These are phyloP conservation scores for Orthonevra nobilis DNA, from an alignment of 2,888 invertebrate genomes.

Conservation along the genomic window DNA sequence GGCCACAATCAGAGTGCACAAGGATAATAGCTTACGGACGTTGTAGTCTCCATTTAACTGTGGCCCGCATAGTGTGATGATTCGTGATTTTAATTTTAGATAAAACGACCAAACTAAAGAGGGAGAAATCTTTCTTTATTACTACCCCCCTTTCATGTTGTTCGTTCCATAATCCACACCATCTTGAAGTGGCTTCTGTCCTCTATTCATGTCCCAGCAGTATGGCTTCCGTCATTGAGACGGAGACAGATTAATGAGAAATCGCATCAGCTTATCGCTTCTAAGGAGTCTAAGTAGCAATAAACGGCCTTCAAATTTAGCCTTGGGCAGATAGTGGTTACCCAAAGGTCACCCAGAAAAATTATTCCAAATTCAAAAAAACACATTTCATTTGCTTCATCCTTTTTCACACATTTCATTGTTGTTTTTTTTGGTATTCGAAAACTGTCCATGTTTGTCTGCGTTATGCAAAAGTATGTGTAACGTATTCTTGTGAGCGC, in stretches of 20 bases:
- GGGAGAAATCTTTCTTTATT: no score
- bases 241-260: conserved; percentile 2
- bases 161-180: no score
- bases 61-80: conserved; percentile 66
- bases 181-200: conserved; percentile 25
- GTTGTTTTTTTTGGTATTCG: neutral
- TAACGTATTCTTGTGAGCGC: neutral
- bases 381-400: no score
- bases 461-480: neutral
- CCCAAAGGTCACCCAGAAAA: conserved; percentile 36
- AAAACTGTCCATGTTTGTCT: conserved; percentile 25
- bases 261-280: conserved; percentile 35
- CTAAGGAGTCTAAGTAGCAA: conserved; percentile 32
- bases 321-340: conserved; percentile 42
- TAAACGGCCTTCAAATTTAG: conserved; percentile 31
- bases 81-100: conserved; percentile 70
- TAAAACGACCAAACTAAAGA: conserved; percentile 21
- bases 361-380: no score
- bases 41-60: conserved; percentile 37
- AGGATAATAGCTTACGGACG: conserved; percentile 49
- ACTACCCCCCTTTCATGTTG: no score
- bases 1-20: conserved; percentile 53
- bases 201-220: conserved; percentile 31
- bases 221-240: neutral
- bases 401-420: no score